These are phyloP conservation scores for Ostrea denselamellosa DNA, from an alignment of 1,140 invertebrate genomes.

Conservation along the genomic window DNA sequence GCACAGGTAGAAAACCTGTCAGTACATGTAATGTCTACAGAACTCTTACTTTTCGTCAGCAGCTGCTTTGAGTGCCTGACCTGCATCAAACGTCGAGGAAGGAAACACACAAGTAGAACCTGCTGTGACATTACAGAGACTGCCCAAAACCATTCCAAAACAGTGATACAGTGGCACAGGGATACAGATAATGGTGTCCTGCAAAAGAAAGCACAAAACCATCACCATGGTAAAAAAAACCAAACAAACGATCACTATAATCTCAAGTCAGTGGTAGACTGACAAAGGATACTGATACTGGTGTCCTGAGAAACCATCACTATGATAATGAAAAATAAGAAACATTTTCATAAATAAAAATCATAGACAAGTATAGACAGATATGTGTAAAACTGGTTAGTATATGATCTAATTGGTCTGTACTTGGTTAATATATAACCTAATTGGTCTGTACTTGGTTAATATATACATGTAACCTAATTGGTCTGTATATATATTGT, in stretches of 20 bases:
- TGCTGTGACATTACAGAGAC: conserved; percentile 82
- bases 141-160: conserved; percentile 88
- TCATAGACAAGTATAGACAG: too few species aligned
- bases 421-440: too few species aligned
- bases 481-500: too few species aligned
- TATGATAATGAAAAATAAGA: too few species aligned
- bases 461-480: too few species aligned
- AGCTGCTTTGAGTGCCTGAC: conserved; percentile 65
- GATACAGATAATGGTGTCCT: conserved; percentile 82
- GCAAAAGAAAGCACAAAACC: conserved; percentile 40
- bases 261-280: neutral
- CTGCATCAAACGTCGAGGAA: conserved; percentile 66
- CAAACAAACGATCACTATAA: neutral
- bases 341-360: too few species aligned
- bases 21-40: neutral
- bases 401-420: too few species aligned
- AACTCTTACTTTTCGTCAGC: conserved; percentile 69
- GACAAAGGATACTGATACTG: conserved; percentile 82
- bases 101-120: conserved; percentile 77
- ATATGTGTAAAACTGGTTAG: too few species aligned
- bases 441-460: too few species aligned
- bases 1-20: neutral
- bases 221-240: neutral
- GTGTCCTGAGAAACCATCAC: conserved; percentile 59
- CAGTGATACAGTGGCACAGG: conserved; percentile 96